Evolutionary conservation across 2,113 vertebrate genomes (phyloP).

Genomic region (Hydrolagus affinis): DNA sequence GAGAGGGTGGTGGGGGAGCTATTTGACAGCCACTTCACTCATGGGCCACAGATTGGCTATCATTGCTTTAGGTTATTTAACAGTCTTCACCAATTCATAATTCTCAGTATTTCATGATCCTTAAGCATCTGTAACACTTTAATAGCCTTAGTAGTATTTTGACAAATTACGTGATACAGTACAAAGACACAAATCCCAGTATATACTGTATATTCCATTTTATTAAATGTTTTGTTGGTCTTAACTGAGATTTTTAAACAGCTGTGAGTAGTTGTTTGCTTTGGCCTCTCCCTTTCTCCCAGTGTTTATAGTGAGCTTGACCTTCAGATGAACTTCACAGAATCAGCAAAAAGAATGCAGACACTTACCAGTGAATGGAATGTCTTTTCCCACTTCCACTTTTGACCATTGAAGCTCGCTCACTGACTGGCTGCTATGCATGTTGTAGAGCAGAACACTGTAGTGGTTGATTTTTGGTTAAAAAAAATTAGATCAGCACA

Average conservation of each 20-base stretch:
- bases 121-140: too few species aligned
- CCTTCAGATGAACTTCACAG: conserved; percentile 45
- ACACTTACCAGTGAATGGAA: conserved; percentile 10
- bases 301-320: conserved; percentile 52
- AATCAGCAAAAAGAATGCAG: conserved; percentile 36
- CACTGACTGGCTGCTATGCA: not conserved
- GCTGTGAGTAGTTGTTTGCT: conserved; percentile 37
- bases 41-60: too few species aligned
- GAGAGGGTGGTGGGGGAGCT: too few species aligned
- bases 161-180: not conserved
- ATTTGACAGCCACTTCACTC: too few species aligned
- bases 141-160: not conserved
- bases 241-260: conserved; percentile 27
- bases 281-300: conserved; percentile 38
- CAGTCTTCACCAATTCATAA: conserved; percentile 3
- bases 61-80: not conserved
- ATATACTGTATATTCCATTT: too few species aligned
- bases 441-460: not conserved
- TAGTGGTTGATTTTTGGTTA: not conserved
- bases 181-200: too few species aligned
- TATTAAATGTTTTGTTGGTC: conserved; percentile 25
- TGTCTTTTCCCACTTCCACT: not conserved
- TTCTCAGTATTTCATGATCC: not conserved
- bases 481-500: too few species aligned
- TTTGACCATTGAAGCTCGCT: not conserved